A percentile compares a stretch with the other conserved stretches of the same genome.
These are phyloP conservation scores for Arremon brunneinucha DNA, from an alignment of 2,797 vertebrate genomes.

Conservation along the genomic window DNA sequence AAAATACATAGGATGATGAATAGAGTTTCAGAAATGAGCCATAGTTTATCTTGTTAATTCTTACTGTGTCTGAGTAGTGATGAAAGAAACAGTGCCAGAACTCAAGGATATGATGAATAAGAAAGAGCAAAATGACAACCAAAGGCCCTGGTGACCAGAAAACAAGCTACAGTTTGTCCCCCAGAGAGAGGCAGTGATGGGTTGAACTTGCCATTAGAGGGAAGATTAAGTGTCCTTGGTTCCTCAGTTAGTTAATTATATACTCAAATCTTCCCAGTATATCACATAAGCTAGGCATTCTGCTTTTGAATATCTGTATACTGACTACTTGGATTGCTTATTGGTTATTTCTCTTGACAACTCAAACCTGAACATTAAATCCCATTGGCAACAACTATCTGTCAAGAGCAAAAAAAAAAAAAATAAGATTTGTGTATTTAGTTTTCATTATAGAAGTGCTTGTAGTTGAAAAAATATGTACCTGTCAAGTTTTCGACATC, in stretches of 20 bases:
- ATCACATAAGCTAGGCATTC: slow-evolving; percentile 76
- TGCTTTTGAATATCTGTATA: slow-evolving; percentile 83
- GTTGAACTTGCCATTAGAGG: slow-evolving; percentile 89
- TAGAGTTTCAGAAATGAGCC: slow-evolving; percentile 73
- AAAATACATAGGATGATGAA: slow-evolving; percentile 79
- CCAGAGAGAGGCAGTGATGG: slow-evolving; percentile 82
- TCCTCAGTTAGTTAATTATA: slow-evolving; percentile 92
- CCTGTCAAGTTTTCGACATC: slow-evolving; percentile 93
- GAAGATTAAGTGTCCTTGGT: slow-evolving; percentile 92
- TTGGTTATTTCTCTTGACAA: slow-evolving; percentile 96
- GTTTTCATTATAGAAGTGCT: slow-evolving; percentile 90
- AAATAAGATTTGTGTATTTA: slow-evolving; percentile 89
- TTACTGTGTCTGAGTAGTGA: slow-evolving; percentile 85
- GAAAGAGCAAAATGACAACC: slow-evolving; percentile 85
- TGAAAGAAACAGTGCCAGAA: slow-evolving; percentile 85
- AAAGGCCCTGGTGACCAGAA: slow-evolving; percentile 85
- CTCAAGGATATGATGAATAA: slow-evolving; percentile 84
- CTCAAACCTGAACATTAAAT: slow-evolving; percentile 88
- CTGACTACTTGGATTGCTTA: slow-evolving; percentile 89
- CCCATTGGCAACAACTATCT: slow-evolving; percentile 90
- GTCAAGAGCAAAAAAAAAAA: slow-evolving; percentile 75
- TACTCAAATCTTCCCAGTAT: slow-evolving; percentile 84
- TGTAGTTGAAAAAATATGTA: slow-evolving; percentile 92
- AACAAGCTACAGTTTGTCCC: slow-evolving; percentile 85
- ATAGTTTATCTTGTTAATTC: slow-evolving; percentile 83